A percentile compares a stretch with the other conserved stretches of the same genome.
phyloP scores from a whole-genome alignment of 2,113 vertebrate species.

The Callopanchax toddi region DNA sequence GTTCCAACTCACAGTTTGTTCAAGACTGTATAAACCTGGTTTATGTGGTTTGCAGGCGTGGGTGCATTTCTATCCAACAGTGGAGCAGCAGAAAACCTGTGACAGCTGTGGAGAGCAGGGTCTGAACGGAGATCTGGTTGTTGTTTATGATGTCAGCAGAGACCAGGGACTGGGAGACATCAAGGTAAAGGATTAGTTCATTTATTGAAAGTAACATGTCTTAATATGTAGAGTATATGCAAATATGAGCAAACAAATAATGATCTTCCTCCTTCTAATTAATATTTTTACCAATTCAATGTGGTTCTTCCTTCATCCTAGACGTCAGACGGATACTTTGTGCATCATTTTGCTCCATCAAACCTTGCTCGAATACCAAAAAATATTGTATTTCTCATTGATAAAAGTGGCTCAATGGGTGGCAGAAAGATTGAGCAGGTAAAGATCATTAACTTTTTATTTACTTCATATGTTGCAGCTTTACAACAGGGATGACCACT shows the following conservation, averaged over 20 bases:
- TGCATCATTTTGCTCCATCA: constrained; percentile 92
- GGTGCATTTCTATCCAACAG: constrained; percentile 86
- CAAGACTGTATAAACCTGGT: background rate
- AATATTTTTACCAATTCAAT: background rate
- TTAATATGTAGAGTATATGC: too few species aligned
- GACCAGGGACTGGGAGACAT: constrained; percentile 79
- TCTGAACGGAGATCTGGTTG: constrained; percentile 87
- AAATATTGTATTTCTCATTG: constrained; percentile 91
- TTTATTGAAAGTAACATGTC: background rate
- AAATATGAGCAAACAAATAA: too few species aligned
- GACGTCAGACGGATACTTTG: constrained; percentile 88
- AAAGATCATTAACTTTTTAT: too few species aligned
- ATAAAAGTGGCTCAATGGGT: constrained; percentile 89
- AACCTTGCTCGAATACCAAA: constrained; percentile 84
- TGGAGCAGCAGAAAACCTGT: constrained; percentile 86
- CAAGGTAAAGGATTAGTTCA: constrained; percentile 70
- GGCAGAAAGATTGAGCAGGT: constrained; percentile 89
- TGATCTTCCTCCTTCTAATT: background rate
- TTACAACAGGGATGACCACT: too few species aligned
- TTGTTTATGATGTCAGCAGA: constrained; percentile 90
- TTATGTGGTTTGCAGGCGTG: constrained; percentile 78
- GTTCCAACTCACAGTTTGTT: background rate
- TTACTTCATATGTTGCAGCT: too few species aligned
- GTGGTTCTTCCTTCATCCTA: constrained; percentile 50
- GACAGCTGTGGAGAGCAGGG: constrained; percentile 78